A percentile compares a stretch with the other conserved stretches of the same genome.
These are phyloP conservation scores for Telmatherina bonti DNA, from an alignment of 2,797 vertebrate genomes.

Conservation along the genomic window DNA sequence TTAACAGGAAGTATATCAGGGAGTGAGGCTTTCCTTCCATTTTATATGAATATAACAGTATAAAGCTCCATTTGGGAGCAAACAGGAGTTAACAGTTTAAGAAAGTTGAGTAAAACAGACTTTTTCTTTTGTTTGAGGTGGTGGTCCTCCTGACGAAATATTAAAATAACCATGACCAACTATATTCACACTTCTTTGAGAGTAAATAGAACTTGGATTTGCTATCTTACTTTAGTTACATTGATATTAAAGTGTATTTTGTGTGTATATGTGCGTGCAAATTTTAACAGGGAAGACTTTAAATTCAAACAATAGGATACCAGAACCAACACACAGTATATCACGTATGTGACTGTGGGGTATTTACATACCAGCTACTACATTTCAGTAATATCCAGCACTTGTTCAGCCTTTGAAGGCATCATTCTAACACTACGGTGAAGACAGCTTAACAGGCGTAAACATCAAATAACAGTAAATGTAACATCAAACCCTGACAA, in stretches of 20 bases:
- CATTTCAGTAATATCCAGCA: not conserved
- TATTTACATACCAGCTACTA: not conserved
- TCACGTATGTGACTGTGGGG: too few species aligned
- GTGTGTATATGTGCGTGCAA: not conserved
- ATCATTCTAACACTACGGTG: too few species aligned
- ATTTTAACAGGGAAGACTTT: not conserved
- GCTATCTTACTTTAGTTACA: not conserved
- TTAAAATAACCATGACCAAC: not conserved
- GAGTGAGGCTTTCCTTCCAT: not conserved
- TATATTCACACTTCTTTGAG: not conserved
- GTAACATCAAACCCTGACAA: too few species aligned
- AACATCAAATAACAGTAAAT: too few species aligned
- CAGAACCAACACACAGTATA: too few species aligned
- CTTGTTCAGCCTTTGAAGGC: not conserved
- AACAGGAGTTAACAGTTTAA: not conserved
- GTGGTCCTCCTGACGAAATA: not conserved
- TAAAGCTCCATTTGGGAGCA: not conserved
- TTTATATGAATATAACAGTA: not conserved
- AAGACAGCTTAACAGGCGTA: too few species aligned
- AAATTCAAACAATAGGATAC: not conserved
- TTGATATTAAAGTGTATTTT: not conserved
- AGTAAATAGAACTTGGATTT: not conserved
- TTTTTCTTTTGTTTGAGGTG: not conserved
- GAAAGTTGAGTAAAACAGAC: not conserved
- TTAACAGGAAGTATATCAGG: not conserved